These are phyloP conservation scores for Albula goreensis DNA, from an alignment of 2,113 vertebrate species.

Conservation along the genomic window DNA sequence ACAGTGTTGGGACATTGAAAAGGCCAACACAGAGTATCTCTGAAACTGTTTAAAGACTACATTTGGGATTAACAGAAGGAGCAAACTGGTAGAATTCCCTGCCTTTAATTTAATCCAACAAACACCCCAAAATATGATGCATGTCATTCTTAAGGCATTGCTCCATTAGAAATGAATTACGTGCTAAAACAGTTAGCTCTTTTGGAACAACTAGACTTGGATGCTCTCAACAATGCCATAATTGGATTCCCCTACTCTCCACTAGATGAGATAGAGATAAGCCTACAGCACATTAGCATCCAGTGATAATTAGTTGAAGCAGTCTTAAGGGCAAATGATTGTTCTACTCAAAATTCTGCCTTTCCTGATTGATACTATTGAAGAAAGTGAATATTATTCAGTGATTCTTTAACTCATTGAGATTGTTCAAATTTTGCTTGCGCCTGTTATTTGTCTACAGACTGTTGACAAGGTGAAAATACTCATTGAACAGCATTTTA, in stretches of 20 bases:
- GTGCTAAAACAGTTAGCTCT: conserved; percentile 35
- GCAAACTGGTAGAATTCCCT: conserved; percentile 35
- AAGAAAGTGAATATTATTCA: conserved; percentile 20
- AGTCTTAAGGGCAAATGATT: conserved; percentile 34
- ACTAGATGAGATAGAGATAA: conserved; percentile 36
- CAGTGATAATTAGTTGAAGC: background rate
- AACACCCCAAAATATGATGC: conserved; percentile 37
- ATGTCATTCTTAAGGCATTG: conserved; percentile 32
- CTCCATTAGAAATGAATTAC: conserved; percentile 34
- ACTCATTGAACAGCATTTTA: conserved; percentile 37
- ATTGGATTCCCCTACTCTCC: conserved; percentile 32
- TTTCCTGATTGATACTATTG: conserved; percentile 33
- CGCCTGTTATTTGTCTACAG: conserved; percentile 23
- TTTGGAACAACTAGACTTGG: conserved; percentile 28
- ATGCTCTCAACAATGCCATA: conserved; percentile 31
- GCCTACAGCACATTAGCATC: conserved; percentile 33
- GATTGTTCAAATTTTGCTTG: conserved; percentile 32
- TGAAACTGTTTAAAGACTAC: conserved; percentile 19
- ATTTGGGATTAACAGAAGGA: conserved; percentile 33
- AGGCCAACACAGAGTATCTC: conserved; percentile 18
- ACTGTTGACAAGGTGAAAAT: conserved; percentile 30
- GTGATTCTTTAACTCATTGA: conserved; percentile 32
- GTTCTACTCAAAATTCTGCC: conserved; percentile 33
- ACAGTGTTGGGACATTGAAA: conserved; percentile 16
- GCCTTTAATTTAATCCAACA: conserved; percentile 20